Evolutionary conservation across 2,888 invertebrate genomes (phyloP).

Genomic region (Zaprionus obscuricornis): DNA sequence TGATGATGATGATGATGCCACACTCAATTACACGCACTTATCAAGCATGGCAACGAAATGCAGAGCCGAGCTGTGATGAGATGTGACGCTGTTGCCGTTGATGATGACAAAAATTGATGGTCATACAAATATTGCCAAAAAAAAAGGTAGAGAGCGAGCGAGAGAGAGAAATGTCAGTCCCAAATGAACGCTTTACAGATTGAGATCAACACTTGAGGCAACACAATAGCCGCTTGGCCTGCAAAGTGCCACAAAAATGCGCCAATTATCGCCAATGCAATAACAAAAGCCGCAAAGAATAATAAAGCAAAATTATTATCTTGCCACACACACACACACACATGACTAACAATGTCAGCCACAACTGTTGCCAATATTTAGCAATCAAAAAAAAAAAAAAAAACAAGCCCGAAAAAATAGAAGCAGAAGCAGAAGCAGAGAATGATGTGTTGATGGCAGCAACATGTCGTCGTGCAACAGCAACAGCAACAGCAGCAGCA

Average conservation of each 20-base stretch:
- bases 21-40: slow-evolving; percentile 72
- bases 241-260: slow-evolving; percentile 71
- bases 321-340: slow-evolving; percentile 36
- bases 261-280: slow-evolving; percentile 66
- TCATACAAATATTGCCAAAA: slow-evolving; percentile 38
- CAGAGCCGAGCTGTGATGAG: slow-evolving; percentile 3
- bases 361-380: slow-evolving; percentile 71
- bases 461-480: slow-evolving; percentile 11
- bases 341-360: slow-evolving; percentile 48
- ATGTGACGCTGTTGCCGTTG: slow-evolving; percentile 2
- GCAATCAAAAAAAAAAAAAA: slow-evolving; percentile 52
- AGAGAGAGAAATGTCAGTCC: slow-evolving; percentile 40
- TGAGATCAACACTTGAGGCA: slow-evolving; percentile 48
- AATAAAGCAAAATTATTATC: slow-evolving; percentile 75
- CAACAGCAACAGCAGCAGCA: neutral
- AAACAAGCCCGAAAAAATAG: neutral
- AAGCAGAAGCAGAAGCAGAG: slow-evolving; percentile 10
- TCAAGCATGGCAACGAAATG: slow-evolving; percentile 22
- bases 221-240: slow-evolving; percentile 19
- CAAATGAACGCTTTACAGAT: slow-evolving; percentile 62
- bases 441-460: slow-evolving; percentile 65
- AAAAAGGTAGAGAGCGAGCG: slow-evolving; percentile 23
- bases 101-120: slow-evolving; percentile 44
- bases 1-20: too few species aligned
- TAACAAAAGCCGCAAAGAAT: slow-evolving; percentile 55